These are phyloP conservation scores for Climacteris rufus DNA, from an alignment of 2,113 vertebrate genomes.

Conservation along the genomic window DNA sequence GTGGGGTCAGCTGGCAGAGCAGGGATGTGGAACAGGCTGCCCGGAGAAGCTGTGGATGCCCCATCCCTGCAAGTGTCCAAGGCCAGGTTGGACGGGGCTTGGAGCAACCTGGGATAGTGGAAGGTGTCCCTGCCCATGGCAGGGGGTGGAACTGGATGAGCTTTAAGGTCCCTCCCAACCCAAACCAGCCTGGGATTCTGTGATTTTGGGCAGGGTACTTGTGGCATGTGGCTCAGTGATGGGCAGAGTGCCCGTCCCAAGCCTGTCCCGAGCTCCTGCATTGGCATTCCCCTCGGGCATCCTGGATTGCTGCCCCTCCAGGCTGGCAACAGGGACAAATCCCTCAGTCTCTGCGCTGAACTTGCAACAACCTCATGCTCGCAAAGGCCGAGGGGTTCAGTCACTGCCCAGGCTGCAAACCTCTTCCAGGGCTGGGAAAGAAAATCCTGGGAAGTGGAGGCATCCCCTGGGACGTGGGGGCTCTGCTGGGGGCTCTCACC, in stretches of 20 bases:
- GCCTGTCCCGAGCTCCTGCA: neutral
- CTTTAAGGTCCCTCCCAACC: neutral
- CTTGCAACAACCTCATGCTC: neutral
- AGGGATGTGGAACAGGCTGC: neutral
- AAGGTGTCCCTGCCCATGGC: neutral
- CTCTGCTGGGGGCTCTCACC: neutral
- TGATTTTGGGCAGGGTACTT: neutral
- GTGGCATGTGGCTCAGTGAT: neutral
- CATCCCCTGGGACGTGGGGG: neutral
- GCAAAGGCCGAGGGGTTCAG: neutral
- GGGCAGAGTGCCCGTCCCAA: neutral
- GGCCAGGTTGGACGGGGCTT: neutral
- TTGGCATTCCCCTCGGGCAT: neutral
- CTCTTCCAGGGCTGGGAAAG: neutral
- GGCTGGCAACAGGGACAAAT: neutral
- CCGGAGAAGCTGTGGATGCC: neutral
- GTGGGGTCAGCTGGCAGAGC: neutral
- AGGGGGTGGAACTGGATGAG: neutral
- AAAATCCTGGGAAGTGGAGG: neutral
- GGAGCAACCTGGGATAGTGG: neutral
- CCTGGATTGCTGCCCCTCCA: neutral
- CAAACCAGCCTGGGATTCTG: neutral
- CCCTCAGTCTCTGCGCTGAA: neutral
- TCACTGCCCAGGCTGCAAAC: neutral
- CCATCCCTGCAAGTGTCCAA: neutral